These are phyloP conservation scores for Semnornis frantzii DNA, from an alignment of 2,113 vertebrate species.

Conservation along the genomic window DNA sequence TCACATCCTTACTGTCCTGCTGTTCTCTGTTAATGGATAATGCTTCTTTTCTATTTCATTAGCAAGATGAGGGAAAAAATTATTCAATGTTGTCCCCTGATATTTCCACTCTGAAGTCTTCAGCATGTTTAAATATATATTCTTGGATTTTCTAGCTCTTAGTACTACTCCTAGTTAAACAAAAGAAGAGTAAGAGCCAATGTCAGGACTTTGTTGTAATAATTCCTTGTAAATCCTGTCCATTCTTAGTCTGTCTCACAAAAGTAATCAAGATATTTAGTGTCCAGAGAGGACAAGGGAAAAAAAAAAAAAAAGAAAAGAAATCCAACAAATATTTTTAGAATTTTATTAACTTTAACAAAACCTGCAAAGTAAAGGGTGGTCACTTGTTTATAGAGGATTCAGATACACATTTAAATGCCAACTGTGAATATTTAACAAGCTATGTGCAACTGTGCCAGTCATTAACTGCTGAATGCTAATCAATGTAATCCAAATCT, in stretches of 20 bases:
- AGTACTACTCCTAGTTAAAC: not conserved
- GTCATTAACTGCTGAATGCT: not conserved
- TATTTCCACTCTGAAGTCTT: not conserved
- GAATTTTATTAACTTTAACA: constrained; percentile 67
- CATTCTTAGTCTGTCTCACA: not conserved
- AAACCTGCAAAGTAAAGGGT: not conserved
- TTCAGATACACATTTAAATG: not conserved
- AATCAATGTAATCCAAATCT: constrained; percentile 97
- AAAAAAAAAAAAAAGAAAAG: not conserved
- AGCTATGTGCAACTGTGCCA: constrained; percentile 27
- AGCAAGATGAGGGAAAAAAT: not conserved
- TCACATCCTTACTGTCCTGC: not conserved
- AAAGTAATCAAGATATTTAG: not conserved
- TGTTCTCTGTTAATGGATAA: not conserved
- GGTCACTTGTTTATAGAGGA: not conserved
- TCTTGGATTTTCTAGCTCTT: not conserved
- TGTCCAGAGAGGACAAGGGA: not conserved
- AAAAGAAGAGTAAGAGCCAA: not conserved
- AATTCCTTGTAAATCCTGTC: not conserved
- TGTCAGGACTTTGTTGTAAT: not conserved
- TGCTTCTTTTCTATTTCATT: not conserved
- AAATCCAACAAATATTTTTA: not conserved
- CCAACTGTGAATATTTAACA: not conserved
- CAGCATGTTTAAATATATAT: not conserved
- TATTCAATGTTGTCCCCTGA: not conserved